Conservation (phyloP, 2,113 vertebrate species). For the Malurus cyaneus region DNA sequence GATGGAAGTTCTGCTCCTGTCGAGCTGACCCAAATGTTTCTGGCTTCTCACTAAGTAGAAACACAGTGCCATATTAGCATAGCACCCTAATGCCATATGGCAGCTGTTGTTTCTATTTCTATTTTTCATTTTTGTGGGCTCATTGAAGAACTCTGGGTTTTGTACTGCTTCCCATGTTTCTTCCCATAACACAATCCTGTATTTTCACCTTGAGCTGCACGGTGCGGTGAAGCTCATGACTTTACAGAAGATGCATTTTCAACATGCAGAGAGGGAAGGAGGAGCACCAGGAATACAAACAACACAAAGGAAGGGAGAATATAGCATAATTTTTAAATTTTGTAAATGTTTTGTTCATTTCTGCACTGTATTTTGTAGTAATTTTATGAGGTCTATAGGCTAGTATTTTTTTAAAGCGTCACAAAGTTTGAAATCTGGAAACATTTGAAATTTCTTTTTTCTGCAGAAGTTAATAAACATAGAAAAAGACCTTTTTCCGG, state of each 20-base stretch:
- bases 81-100: neutral
- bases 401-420: neutral
- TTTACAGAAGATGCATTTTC: neutral
- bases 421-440: neutral
- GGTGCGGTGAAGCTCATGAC: neutral
- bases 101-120: neutral
- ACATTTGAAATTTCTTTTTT: neutral
- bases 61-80: neutral
- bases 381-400: too few relatives aligned
- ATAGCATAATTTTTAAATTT: neutral
- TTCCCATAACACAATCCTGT: neutral
- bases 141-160: neutral
- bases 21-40: neutral
- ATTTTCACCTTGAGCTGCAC: neutral
- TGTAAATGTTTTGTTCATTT: neutral
- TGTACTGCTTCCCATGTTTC: rapidly evolving
- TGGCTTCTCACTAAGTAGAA: neutral
- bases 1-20: neutral
- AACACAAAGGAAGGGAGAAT: neutral
- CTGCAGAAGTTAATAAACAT: neutral
- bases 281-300: neutral
- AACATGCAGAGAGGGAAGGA: rapidly evolving
- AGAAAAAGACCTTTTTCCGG: neutral
- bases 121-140: neutral
- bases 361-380: neutral